Evolutionary conservation across 2,888 invertebrate genomes (phyloP).

Genomic region (Pollenia griseotomentosa): DNA sequence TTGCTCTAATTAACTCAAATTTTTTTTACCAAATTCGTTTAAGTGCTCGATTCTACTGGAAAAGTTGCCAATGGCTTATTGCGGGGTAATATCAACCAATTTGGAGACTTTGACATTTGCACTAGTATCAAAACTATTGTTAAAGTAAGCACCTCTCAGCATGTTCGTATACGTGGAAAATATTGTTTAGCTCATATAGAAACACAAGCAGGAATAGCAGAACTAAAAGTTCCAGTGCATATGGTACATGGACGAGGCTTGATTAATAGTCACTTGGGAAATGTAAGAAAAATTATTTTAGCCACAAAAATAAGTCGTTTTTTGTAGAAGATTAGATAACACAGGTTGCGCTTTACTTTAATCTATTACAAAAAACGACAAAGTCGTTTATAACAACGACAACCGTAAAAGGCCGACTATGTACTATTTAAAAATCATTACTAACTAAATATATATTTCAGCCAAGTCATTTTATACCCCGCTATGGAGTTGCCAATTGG

Average conservation of each 20-base stretch:
- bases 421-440: neutral
- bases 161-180: constrained; percentile 88
- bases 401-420: too few relatives aligned
- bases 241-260: constrained; percentile 88
- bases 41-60: constrained; percentile 90
- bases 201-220: constrained; percentile 86
- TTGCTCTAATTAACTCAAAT: too few relatives aligned
- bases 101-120: constrained; percentile 90
- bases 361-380: too few relatives aligned
- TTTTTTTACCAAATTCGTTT: neutral
- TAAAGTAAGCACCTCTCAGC: constrained; percentile 86
- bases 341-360: too few relatives aligned
- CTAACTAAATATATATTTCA: constrained; percentile 78
- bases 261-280: constrained; percentile 87
- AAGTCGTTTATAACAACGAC: too few relatives aligned
- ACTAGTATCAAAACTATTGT: constrained; percentile 85
- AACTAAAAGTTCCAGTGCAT: constrained; percentile 87
- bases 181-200: constrained; percentile 89
- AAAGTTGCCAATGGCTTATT: constrained; percentile 89
- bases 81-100: constrained; percentile 89
- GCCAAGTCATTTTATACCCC: constrained; percentile 90
- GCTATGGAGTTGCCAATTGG: constrained; percentile 89
- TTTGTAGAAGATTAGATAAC: too few relatives aligned
- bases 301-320: neutral
- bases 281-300: constrained; percentile 84